A percentile compares a stretch with the other conserved stretches of the same genome.
Conservation (phyloP, 2,888 invertebrate genomes). For the Orthonevra nobilis region DNA sequence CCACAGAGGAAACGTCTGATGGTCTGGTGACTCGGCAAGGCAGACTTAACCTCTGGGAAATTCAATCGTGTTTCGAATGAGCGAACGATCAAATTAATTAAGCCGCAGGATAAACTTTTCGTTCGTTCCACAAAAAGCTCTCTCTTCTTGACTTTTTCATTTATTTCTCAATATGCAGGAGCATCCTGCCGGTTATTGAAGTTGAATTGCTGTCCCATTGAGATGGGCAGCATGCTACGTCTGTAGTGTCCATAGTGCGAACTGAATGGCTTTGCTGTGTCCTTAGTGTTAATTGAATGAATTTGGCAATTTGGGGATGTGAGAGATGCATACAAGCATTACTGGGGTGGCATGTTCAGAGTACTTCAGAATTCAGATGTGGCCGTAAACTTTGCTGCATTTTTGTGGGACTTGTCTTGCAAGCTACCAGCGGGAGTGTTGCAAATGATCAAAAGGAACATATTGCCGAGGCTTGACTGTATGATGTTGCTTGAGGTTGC, state of each 20-base stretch:
- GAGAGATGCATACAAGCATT: background rate
- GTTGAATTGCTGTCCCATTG: background rate
- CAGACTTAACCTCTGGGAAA: conserved; percentile 10
- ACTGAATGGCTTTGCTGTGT: background rate
- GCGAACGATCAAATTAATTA: conserved; percentile 23
- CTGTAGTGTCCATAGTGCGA: conserved; percentile 1
- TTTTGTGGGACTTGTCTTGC: too few species aligned
- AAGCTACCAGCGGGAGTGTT: too few species aligned
- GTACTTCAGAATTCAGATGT: too few species aligned
- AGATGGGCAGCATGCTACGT: background rate
- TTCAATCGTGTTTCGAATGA: conserved; percentile 2
- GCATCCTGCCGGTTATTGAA: conserved; percentile 14
- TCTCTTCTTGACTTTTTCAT: conserved; percentile 12
- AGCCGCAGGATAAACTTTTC: conserved; percentile 9
- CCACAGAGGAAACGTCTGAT: background rate
- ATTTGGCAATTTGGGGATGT: conserved; percentile 12
- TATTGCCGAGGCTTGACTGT: too few species aligned
- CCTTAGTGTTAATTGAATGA: conserved; percentile 30
- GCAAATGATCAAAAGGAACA: too few species aligned
- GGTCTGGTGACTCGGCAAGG: background rate
- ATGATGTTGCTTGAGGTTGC: too few species aligned
- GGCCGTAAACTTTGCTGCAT: too few species aligned
- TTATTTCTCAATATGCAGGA: conserved; percentile 29
- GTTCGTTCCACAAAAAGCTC: conserved; percentile 20
- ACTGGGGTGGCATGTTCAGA: too few species aligned